A percentile compares a stretch with the other conserved stretches of the same genome.
Evolutionary conservation across 92 coral and sea anemone genomes (phyloP).

Genomic region (Epizoanthus fatuus): DNA sequence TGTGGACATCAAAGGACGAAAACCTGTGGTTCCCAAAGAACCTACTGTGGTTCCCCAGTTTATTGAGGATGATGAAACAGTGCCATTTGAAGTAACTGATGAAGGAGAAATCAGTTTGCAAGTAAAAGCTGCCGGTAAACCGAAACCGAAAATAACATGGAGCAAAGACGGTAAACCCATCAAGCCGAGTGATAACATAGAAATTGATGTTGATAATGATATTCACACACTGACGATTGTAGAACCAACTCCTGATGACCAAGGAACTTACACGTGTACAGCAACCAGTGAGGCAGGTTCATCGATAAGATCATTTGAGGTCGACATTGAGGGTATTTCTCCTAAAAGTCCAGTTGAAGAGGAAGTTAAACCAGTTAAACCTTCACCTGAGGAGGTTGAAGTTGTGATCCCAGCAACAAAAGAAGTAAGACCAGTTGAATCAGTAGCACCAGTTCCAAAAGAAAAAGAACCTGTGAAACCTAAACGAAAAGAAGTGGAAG

Average conservation of each 20-base stretch:
- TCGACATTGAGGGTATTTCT: constrained; percentile 52
- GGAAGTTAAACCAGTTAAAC: constrained; percentile 8
- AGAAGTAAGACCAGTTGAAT: constrained; percentile 23
- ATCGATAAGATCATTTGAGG: constrained; percentile 55
- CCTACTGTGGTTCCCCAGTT: constrained; percentile 60
- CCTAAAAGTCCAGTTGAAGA: constrained; percentile 2
- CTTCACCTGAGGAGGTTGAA: constrained; percentile 35
- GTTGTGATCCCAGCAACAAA: constrained; percentile 28
- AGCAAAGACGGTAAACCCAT: constrained; percentile 67
- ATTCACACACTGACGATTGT: constrained; percentile 56
- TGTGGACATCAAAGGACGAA: constrained; percentile 78
- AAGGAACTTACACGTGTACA: constrained; percentile 78
- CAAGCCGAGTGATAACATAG: constrained; percentile 49
- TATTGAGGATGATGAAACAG: constrained; percentile 70
- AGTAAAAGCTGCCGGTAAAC: constrained; percentile 71
- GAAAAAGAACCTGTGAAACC: constrained; percentile 2
- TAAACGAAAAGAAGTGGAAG: too few relatives aligned
- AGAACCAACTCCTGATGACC: constrained; percentile 58
- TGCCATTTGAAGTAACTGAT: constrained; percentile 75
- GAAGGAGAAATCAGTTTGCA: constrained; percentile 69
- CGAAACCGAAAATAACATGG: constrained; percentile 70
- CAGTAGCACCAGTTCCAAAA: not conserved
- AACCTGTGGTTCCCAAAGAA: constrained; percentile 45
- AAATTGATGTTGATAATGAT: constrained; percentile 57
- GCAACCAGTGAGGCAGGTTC: constrained; percentile 69